Evolutionary conservation across 2,113 vertebrate genomes (phyloP), one percentile per base, ranked within the genome.

Genomic region (Clarias gariepinus): DNA sequence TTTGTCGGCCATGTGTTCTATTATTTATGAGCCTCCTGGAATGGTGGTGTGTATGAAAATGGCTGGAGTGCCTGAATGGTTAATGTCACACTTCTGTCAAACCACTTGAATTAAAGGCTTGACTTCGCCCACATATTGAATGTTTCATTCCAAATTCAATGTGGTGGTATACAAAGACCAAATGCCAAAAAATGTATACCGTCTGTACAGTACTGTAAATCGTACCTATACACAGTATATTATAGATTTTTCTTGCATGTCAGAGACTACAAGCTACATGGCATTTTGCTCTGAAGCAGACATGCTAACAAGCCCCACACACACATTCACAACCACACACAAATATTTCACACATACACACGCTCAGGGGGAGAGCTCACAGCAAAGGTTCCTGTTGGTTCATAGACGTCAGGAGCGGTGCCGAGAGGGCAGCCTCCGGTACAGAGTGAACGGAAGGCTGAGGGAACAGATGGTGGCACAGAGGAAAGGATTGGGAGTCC

Each of bases 381-480:
- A 83, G 86, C 47, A 63, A 89, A 80, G 13, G 30, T 71, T 86
- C 83, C 84, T 86, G 89, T 86, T 80, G 84, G 86, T 88, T 89
- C 84, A 89, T 82, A 81, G 69, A 80, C 81, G 81, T 86, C 84
- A 83, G 66, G 61, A 79, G 80, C 28, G 71, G 52, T 61, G 63
- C 82, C 52, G 63, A 85, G 88, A 83, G 88, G 86, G 85, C 76
- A 77, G 78, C 33, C 85, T 87, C 82, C 85, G 64, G 86, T 69
- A 77, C 69, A 68, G 79, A 87, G 83, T 13, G 79, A 85, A 78
- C n/a, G 79, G 61, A 81, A 84, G 79, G 64, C 73, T 78, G 76
- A 86, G 52, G 57, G 87, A 90, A 78, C 89, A 90, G 89, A 90
- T 90, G 89, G 89, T 55, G 47, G 53, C 89, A 63, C 87, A 88